Conservation (phyloP, 2,888 invertebrate species). For the Machimus rusticus region DNA sequence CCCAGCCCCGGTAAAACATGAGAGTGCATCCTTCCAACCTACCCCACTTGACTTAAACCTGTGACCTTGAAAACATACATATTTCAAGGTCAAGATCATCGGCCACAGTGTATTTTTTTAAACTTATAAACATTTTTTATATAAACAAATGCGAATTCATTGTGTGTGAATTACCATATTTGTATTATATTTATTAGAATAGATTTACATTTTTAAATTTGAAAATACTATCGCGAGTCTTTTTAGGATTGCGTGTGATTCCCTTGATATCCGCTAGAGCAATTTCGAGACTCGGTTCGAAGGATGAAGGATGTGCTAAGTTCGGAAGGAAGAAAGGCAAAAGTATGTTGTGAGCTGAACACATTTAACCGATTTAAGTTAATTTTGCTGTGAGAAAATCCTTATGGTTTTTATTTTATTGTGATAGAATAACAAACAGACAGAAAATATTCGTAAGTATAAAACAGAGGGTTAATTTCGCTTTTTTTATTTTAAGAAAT, state of each 20-base stretch:
- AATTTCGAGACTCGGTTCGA: background rate
- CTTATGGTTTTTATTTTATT: background rate
- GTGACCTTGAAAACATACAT: too few species aligned
- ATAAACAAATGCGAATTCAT: too few species aligned
- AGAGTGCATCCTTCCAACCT: too few species aligned
- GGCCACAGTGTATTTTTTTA: too few species aligned
- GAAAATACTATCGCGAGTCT: background rate
- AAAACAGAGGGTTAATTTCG: background rate
- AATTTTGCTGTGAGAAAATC: background rate
- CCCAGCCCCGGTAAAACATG: too few species aligned
- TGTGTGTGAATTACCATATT: too few species aligned
- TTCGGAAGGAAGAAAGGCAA: background rate
- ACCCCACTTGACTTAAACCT: too few species aligned
- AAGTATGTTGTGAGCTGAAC: background rate
- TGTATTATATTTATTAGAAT: too few species aligned
- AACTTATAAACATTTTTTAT: too few species aligned
- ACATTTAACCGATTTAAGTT: background rate
- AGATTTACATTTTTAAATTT: too few species aligned
- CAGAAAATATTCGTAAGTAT: background rate
- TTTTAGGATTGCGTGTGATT: background rate
- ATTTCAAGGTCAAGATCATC: too few species aligned
- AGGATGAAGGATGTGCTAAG: background rate
- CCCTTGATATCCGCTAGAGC: background rate
- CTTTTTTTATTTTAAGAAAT: background rate
- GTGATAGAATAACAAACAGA: background rate